Evolutionary conservation across 2,888 invertebrate species (phyloP).

Genomic region (Nymphalis urticae): DNA sequence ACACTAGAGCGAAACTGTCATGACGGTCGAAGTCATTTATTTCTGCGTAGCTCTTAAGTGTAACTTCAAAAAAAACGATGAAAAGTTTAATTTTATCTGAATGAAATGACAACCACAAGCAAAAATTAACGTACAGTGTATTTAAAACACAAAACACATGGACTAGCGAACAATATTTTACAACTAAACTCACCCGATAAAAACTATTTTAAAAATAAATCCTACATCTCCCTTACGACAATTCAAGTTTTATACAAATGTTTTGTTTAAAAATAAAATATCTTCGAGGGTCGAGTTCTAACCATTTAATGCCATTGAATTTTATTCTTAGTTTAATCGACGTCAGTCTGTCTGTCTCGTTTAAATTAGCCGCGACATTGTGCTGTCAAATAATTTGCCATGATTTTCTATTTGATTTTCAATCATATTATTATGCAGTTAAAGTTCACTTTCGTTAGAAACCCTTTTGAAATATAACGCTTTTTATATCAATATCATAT

Average conservation of each 20-base stretch:
- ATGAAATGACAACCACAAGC: too few relatives aligned
- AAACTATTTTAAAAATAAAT: constrained; percentile 16
- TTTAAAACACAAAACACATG: not conserved
- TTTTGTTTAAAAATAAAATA: constrained; percentile 60
- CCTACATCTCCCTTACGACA: constrained; percentile 35
- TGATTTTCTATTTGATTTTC: constrained; percentile 28
- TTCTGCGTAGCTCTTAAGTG: too few relatives aligned
- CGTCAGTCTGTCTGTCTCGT: constrained; percentile 56
- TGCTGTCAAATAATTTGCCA: constrained; percentile 50
- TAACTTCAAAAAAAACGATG: too few relatives aligned
- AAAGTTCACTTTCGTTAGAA: constrained; percentile 11
- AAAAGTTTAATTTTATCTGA: too few relatives aligned
- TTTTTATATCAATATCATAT: not conserved
- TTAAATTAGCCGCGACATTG: constrained; percentile 69
- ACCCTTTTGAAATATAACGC: not conserved
- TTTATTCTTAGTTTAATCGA: constrained; percentile 61
- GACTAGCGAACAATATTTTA: not conserved
- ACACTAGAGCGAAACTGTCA: too few relatives aligned
- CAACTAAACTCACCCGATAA: too few relatives aligned
- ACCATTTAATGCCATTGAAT: constrained; percentile 55
- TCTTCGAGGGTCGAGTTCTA: constrained; percentile 48
- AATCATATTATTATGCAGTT: not conserved
- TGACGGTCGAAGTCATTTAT: too few relatives aligned
- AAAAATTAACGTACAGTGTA: too few relatives aligned
- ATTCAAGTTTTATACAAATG: constrained; percentile 42